phyloP scores from a whole-genome alignment of 2,797 vertebrate genomes.

The Enteromius unitaeniatus region DNA sequence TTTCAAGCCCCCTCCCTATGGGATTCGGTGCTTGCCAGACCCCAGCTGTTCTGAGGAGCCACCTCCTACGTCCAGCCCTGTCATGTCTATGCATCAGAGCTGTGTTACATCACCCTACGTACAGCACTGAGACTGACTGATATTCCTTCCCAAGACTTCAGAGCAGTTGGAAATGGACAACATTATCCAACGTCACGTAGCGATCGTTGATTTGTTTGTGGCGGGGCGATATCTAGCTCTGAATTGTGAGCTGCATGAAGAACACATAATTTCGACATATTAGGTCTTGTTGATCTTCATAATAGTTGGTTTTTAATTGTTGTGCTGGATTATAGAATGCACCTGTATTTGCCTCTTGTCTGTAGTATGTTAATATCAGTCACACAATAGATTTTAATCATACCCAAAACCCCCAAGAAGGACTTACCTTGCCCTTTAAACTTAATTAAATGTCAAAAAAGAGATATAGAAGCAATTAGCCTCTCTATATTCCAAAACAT shows the following conservation, averaged over 20 bases:
- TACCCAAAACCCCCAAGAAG: not conserved
- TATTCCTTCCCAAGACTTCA: slow-evolving; percentile 41
- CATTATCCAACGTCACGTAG: not conserved
- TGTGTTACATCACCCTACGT: slow-evolving; percentile 50
- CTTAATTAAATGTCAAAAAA: slow-evolving; percentile 51
- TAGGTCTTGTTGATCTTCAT: not conserved
- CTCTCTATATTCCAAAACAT: slow-evolving; percentile 21
- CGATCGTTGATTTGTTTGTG: not conserved
- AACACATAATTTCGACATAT: not conserved
- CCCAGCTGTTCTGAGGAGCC: slow-evolving; percentile 60
- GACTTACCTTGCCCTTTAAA: slow-evolving; percentile 26
- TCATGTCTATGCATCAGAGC: slow-evolving; percentile 55
- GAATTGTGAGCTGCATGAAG: not conserved
- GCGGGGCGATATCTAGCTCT: not conserved
- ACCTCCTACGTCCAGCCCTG: slow-evolving; percentile 58
- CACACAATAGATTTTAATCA: slow-evolving; percentile 1
- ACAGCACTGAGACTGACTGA: slow-evolving; percentile 48
- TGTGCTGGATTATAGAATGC: not conserved
- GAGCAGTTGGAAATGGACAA: slow-evolving; percentile 38
- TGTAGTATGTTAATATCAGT: slow-evolving; percentile 16
- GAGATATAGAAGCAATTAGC: slow-evolving; percentile 33
- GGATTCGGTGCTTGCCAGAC: slow-evolving; percentile 51
- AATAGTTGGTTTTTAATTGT: not conserved
- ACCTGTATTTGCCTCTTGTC: slow-evolving; percentile 17
- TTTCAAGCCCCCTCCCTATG: slow-evolving; percentile 66